Evolutionary conservation across 2,797 vertebrate genomes (phyloP), one percentile per base, ranked within the genome.

Genomic region (Sebastes iracundus): DNA sequence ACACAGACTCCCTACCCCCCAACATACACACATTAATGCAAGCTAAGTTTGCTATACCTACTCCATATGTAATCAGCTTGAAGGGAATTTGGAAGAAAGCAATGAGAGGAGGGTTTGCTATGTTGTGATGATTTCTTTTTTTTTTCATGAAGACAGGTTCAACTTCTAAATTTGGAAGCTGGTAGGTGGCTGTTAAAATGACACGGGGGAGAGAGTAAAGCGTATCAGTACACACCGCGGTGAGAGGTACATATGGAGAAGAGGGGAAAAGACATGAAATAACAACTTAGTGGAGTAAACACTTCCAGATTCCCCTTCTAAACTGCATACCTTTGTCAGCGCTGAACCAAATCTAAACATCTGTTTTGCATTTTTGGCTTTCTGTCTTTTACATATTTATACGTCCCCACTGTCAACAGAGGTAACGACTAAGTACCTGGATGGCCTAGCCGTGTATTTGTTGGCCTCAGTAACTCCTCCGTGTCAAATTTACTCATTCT

Each of bases 1-100:
- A 68, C 82, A 71, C 69, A 65, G 18, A 38, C 52, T 14, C 77
- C 73, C 22, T 7, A 2, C 6, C 32, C 60, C 16, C 63, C 27
- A 66, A 79, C 59, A 84, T n/a, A 88, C 60, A 82, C 68, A 88
- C 63, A 75, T 63, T 62, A 87, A 87, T 77, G 85, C 84, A 87
- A 75, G 83, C 64, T 73, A 71, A 59, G 72, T 67, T 28, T 64
- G 58, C 60, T 72, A 79, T 72, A 75, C 33, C 46, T 67, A 69
- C 84, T 55, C 65, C 65, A 22, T 70, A 60, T 66, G 42, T 69
- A 73, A 68, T 81, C 13, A 42, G 38, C 38, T 75, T 28, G 30
- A 81, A 81, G 60, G 74, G 60, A 55, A 67, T 69, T 72, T 69
- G 25, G 66, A 84, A 75, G 75, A 86, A 79, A 83, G 82, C 75